Evolutionary conservation across 1,140 invertebrate genomes (phyloP).

Genomic region (Drosophila pruinosa): DNA sequence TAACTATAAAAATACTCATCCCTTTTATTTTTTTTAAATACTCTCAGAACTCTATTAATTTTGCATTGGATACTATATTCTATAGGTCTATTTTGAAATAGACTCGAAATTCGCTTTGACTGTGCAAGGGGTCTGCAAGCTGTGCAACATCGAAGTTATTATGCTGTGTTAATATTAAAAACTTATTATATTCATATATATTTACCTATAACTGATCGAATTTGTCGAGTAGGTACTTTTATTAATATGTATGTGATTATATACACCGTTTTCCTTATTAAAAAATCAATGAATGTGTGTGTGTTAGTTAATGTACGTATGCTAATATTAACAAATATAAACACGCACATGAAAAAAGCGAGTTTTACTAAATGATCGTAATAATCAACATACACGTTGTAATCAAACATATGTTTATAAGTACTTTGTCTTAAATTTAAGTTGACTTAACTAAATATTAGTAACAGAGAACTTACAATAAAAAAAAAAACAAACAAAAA

Average conservation of each 20-base stretch:
- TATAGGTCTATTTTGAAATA: not conserved
- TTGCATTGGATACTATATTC: no score
- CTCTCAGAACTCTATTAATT: no score
- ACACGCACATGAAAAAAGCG: not conserved
- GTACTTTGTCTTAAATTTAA: not conserved
- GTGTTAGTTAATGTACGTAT: not conserved
- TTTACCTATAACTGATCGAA: not conserved
- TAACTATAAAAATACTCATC: no score
- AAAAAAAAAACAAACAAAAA: not conserved
- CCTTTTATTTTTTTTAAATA: not conserved
- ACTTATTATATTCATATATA: not conserved
- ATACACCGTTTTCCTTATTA: not conserved
- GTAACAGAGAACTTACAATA: not conserved
- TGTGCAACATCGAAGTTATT: slow-evolving; percentile 1
- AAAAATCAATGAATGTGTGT: not conserved
- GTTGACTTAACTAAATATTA: not conserved
- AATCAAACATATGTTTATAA: not conserved
- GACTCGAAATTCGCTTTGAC: not conserved
- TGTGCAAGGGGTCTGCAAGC: not conserved
- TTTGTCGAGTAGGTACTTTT: not conserved
- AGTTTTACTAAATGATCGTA: not conserved
- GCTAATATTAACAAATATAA: not conserved
- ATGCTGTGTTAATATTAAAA: not conserved
- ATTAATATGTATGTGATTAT: not conserved
- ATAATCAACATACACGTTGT: not conserved